Evolutionary conservation across 2,113 vertebrate genomes (phyloP), one percentile per base, ranked within the genome.

Genomic region (Hippocampus abdominalis): DNA sequence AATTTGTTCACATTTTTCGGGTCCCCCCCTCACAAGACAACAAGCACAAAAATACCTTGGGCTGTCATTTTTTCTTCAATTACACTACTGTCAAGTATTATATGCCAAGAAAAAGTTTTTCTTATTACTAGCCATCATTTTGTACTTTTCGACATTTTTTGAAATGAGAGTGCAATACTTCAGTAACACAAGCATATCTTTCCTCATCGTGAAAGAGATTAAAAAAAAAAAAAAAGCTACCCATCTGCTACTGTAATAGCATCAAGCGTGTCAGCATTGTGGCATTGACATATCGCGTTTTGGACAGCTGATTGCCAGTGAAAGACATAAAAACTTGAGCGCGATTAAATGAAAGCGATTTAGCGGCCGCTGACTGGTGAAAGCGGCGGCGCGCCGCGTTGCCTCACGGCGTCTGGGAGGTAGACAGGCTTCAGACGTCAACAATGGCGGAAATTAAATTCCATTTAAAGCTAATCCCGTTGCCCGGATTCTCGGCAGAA

Each of bases 391-490:
- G 64, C 1, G 32, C 3, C n/a, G 21, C n/a, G 21, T 2, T 11
- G 66, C 86, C 87, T 84, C 88, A 85, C 82, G 77, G 72, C 84
- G 89, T 90, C 90, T 92, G 84, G 86, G 85, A 86, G 90, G 89
- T 77, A 91, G 91, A 89, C 90, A 85, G 85, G 86, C 88, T 89
- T 87, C 70, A 80, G 85, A 91, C 87, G 84, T 32, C 85, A 87
- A 82, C 85, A 80, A 89, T 74, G 73, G 87, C 86, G 88, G 88
- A 91, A 92, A 92, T 93, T 93, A 91, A 93, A 93, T 92, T 93
- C 90, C 86, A 81, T 92, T 93, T 92, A 91, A 89, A 75, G 82
- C 82, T 92, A 92, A 93, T 92, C 89, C 89, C 81, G 91, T 93
- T 91, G 90, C 75, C 89, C 57, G 16, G 90, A 89, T 84, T 84